Percentiles rank a stretch among this genome's conserved stretches.
These are phyloP conservation scores for Buathra laborator DNA, from an alignment of 2,888 invertebrate species.

Conservation along the genomic window DNA sequence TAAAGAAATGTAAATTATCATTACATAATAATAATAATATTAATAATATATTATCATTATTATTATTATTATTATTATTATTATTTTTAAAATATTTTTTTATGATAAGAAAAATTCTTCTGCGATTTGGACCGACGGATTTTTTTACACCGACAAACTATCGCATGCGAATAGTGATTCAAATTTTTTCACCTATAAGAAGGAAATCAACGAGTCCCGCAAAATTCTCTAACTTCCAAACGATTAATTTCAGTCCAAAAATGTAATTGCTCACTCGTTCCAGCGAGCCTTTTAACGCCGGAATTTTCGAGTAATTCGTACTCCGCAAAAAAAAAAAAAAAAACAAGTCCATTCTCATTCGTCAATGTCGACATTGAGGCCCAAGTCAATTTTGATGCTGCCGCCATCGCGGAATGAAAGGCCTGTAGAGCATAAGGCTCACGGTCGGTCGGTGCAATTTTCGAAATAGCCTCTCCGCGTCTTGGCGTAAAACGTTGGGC, in stretches of 20 bases:
- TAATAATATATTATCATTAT: too few species aligned
- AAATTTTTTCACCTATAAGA: too few species aligned
- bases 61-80: too few species aligned
- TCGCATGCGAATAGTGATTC: too few species aligned
- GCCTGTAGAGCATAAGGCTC: background rate
- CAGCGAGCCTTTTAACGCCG: background rate
- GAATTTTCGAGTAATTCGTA: background rate
- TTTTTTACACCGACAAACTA: too few species aligned
- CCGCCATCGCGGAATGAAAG: constrained; percentile 15
- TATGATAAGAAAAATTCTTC: too few species aligned
- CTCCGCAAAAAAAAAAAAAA: background rate
- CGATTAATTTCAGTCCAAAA: background rate
- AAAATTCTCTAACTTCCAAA: background rate
- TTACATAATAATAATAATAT: too few species aligned
- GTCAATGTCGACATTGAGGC: constrained; percentile 52
- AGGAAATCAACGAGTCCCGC: too few species aligned
- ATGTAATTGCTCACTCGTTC: background rate
- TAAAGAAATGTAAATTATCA: too few species aligned
- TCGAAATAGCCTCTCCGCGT: constrained; percentile 53
- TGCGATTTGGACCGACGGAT: too few species aligned
- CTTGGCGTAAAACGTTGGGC: constrained; percentile 49
- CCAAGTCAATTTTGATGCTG: constrained; percentile 40
- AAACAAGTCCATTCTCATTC: background rate
- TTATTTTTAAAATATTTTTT: too few species aligned
- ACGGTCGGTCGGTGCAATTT: constrained; percentile 54